Conservation (phyloP, 2,797 vertebrate genomes). For the Leptoclinus maculatus region DNA sequence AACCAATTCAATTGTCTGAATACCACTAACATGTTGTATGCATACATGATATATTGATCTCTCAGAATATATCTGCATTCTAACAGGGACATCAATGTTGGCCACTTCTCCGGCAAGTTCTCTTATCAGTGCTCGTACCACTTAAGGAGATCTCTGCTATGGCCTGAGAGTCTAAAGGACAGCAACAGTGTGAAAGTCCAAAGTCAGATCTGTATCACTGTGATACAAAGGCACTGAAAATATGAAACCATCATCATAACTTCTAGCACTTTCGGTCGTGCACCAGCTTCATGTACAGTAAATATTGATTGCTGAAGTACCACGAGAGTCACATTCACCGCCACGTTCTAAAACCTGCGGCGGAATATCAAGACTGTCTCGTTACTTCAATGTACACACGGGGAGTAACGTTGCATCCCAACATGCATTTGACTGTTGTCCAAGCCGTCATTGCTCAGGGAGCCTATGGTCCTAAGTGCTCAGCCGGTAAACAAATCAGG, state of each 20-base stretch:
- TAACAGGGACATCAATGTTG: neutral
- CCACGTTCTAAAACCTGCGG: constrained; percentile 12
- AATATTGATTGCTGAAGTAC: constrained; percentile 34
- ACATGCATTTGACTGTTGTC: constrained; percentile 73
- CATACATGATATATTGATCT: neutral
- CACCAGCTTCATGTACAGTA: constrained; percentile 28
- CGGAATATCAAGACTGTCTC: constrained; percentile 41
- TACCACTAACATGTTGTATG: neutral
- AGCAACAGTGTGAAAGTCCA: constrained; percentile 53
- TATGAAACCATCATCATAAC: constrained; percentile 24
- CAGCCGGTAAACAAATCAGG: constrained; percentile 87
- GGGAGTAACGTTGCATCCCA: constrained; percentile 64
- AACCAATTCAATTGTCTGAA: neutral
- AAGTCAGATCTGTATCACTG: constrained; percentile 9
- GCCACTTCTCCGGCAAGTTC: constrained; percentile 1
- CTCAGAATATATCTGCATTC: neutral
- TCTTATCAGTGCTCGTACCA: constrained; percentile 50
- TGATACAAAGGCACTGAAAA: constrained; percentile 14
- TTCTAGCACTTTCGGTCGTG: neutral
- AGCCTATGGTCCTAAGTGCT: constrained; percentile 79
- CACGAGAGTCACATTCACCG: constrained; percentile 16
- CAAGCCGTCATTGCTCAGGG: constrained; percentile 55
- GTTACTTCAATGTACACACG: constrained; percentile 48
- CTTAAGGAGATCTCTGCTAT: constrained; percentile 37
- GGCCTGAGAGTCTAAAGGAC: constrained; percentile 67